Base-by-base conservation (phyloP, 2,888 invertebrate species). In the Spodoptera littoralis region DNA sequence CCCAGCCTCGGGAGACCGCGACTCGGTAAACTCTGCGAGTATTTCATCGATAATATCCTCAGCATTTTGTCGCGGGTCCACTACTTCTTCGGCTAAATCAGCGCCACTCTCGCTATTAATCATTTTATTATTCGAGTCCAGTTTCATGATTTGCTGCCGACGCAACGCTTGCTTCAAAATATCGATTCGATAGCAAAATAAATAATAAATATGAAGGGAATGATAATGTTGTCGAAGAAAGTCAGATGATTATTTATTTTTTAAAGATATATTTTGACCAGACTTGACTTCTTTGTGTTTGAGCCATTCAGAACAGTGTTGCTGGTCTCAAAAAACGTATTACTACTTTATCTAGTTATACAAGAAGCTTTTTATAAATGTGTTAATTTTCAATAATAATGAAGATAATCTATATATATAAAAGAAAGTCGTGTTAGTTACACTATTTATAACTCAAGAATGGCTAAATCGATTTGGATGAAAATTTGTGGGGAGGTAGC, bases 91-190 rank as follows among this genome's bases (percentile, higher is more conserved):
- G 1, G 94, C 90, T 36, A 90, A 88, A 55, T 92, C 93, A 12
- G 92, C 84, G 48, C 92, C 90, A 70, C 89, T 89, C 59, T 93
- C 93, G 76, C 88, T 92, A 76, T 90, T 92, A 72, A 93, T 92
- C 89, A 93, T 88, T 80, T 95, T 94, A 80, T 95, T 93, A 84
- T 95, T 95, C 12, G 95, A 93, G 72, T 95, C 95, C 64, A 95
- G 83, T 89, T 94, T 95, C 95, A 95, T 95, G 79, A 73, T 90
- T 36, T 9, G 36, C 36, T 36, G 85, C 52, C 65, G 68, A 56
- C 44, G 54, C 50, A 61, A 72, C 60, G 70, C 62, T 77, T 66
- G 43, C 63, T 44, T 66, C 70, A 76, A 76, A 84, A 80, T 87
- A 89, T 90, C 81, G 87, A 89, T 88, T 88, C 72, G 78, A 69